Evolutionary conservation across 2,888 invertebrate species (phyloP).

Genomic region (Quadriops clusia): DNA sequence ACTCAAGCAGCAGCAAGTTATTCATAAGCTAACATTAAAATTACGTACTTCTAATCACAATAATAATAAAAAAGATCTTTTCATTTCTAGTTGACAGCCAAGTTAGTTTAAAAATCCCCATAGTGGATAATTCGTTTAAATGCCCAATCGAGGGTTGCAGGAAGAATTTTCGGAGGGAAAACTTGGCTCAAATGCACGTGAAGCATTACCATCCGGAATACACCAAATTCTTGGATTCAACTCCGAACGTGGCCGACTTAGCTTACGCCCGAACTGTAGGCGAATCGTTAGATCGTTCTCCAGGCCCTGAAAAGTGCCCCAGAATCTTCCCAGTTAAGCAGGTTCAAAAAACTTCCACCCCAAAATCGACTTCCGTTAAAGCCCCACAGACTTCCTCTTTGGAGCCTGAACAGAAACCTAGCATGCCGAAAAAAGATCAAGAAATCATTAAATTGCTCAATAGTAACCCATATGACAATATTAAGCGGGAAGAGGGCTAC

Average conservation of each 20-base stretch:
- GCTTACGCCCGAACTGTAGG: conserved; percentile 69
- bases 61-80: no score
- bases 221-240: conserved; percentile 60
- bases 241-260: conserved; percentile 76
- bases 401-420: conserved; percentile 16
- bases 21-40: no score
- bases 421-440: conserved; percentile 24
- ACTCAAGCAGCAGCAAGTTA: no score
- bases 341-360: conserved; percentile 13
- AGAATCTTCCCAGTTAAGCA: conserved; percentile 10
- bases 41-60: no score
- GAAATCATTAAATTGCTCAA: conserved; percentile 32
- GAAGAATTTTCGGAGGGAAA: conserved; percentile 85
- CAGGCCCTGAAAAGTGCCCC: conserved; percentile 15
- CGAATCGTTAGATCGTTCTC: conserved; percentile 39
- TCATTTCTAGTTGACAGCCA: no score
- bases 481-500: conserved; percentile 13
- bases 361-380: conserved; percentile 13
- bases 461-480: conserved; percentile 22
- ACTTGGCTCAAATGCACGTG: conserved; percentile 82
- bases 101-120: conserved; percentile 33
- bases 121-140: conserved; percentile 52
- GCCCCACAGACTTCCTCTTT: conserved; percentile 15
- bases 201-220: conserved; percentile 87
- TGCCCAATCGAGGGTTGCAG: conserved; percentile 76